Conservation (phyloP, 2,888 invertebrate genomes). For the Tiliacea citrago region DNA sequence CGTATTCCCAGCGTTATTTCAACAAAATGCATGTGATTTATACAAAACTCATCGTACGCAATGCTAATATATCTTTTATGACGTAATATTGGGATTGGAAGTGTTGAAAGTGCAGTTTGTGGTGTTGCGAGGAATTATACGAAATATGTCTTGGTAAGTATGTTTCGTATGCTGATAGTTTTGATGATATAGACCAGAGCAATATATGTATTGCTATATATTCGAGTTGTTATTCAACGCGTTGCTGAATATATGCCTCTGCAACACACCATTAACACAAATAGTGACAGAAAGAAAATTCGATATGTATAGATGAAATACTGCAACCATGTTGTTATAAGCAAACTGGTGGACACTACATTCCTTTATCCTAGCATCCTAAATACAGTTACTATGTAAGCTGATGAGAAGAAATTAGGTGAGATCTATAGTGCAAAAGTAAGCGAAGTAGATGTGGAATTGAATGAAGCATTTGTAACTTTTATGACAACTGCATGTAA, state of each 20-base stretch:
- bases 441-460: not conserved
- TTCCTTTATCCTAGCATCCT: not conserved
- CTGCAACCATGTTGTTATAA: not conserved
- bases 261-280: not conserved
- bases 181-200: not conserved
- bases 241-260: not conserved
- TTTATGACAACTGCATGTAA: slow-evolving; percentile 3
- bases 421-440: not conserved
- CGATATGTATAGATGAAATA: not conserved
- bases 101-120: slow-evolving; percentile 55
- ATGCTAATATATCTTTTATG: slow-evolving; percentile 66
- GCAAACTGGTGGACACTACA: not conserved
- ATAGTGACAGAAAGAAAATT: not conserved
- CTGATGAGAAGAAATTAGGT: not conserved
- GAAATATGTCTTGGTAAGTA: slow-evolving; percentile 34
- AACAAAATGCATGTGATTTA: slow-evolving; percentile 89
- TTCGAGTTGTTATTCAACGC: not conserved
- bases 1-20: slow-evolving; percentile 87
- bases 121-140: slow-evolving; percentile 38
- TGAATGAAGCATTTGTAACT: not conserved
- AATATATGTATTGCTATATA: not conserved
- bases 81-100: slow-evolving; percentile 59
- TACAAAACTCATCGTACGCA: slow-evolving; percentile 69
- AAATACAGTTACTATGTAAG: not conserved
- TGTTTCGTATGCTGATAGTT: not conserved